These are phyloP conservation scores for Urechis unicinctus DNA, from an alignment of 2,888 invertebrate genomes.

Conservation along the genomic window DNA sequence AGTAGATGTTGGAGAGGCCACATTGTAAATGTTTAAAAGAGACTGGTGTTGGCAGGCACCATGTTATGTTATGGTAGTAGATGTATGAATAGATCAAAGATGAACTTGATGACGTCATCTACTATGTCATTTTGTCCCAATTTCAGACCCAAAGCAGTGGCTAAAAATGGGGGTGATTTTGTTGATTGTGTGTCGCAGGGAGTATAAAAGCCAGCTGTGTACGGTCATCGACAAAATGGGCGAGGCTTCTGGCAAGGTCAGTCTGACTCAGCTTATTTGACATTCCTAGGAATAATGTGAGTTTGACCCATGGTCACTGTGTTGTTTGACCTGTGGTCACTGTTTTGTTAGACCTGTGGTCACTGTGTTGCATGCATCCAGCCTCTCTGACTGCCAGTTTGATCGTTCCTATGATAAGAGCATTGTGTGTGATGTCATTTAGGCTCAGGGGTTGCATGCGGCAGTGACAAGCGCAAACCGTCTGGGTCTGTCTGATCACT, in stretches of 20 bases:
- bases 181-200: constrained; percentile 6
- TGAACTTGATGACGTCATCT: too few species aligned
- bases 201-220: constrained; percentile 27
- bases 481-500: constrained; percentile 41
- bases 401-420: too few species aligned
- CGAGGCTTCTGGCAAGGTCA: constrained; percentile 46
- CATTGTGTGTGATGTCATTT: constrained; percentile 9
- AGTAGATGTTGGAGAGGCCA: too few species aligned
- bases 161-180: too few species aligned
- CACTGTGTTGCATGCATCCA: too few species aligned
- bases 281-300: background rate
- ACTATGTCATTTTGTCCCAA: too few species aligned
- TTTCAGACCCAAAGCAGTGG: too few species aligned
- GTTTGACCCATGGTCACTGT: background rate
- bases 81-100: too few species aligned
- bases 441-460: constrained; percentile 47
- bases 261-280: background rate
- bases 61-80: too few species aligned
- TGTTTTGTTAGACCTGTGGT: background rate
- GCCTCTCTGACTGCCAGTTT: background rate
- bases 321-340: background rate
- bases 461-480: constrained; percentile 45
- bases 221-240: constrained; percentile 44
- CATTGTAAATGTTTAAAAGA: too few species aligned
- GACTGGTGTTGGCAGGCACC: too few species aligned